A percentile compares a stretch with the other conserved stretches of the same genome.
phyloP scores from a whole-genome alignment of 2,113 vertebrate genomes.

The Apaloderma vittatum region DNA sequence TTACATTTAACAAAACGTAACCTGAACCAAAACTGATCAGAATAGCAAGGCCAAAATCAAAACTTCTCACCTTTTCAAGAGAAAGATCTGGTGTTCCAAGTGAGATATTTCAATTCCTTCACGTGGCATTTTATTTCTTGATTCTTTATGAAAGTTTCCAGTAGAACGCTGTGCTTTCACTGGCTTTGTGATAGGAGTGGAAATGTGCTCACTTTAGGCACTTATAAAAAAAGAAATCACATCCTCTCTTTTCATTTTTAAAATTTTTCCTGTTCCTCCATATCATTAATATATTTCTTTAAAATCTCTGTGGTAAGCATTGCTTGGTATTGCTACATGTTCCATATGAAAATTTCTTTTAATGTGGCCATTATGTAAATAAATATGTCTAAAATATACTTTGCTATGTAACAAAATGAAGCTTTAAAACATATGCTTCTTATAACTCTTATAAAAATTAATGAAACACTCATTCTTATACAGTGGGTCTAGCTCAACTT shows the following conservation, averaged over 20 bases:
- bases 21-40: not conserved
- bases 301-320: not conserved
- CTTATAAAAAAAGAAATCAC: not conserved
- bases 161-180: not conserved
- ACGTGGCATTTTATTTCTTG: not conserved
- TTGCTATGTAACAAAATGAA: constrained; percentile 16
- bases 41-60: not conserved
- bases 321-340: constrained; percentile 20
- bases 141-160: not conserved
- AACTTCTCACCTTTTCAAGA: not conserved
- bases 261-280: not conserved
- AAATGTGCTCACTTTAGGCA: not conserved
- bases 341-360: constrained; percentile 48
- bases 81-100: not conserved
- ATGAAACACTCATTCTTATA: constrained; percentile 58
- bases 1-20: not conserved
- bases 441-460: constrained; percentile 59
- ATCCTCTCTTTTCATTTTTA: not conserved
- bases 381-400: constrained; percentile 36
- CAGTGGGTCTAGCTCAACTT: not conserved
- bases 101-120: not conserved
- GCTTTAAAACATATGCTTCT: constrained; percentile 32
- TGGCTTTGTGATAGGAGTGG: not conserved
- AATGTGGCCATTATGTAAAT: constrained; percentile 28
- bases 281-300: constrained; percentile 19